phyloP scores from a whole-genome alignment of 1,140 invertebrate genomes.

The Arctopsyche grandis region DNA sequence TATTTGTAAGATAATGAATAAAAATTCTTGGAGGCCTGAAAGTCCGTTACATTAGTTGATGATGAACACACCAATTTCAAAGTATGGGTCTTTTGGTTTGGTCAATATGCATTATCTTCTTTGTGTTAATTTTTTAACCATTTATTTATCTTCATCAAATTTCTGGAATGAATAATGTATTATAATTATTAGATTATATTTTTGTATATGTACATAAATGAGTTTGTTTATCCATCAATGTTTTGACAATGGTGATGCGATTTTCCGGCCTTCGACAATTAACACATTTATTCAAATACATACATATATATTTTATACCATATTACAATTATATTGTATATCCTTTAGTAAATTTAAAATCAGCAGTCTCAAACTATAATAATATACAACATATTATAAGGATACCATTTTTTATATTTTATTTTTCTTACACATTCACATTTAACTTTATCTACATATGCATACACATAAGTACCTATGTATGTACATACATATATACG shows the following conservation, averaged over 20 bases:
- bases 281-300: not conserved
- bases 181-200: not conserved
- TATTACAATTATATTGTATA: too few species aligned
- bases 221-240: not conserved
- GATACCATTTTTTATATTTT: too few species aligned
- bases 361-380: too few species aligned
- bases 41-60: constrained; percentile 32
- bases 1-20: not conserved
- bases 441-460: not conserved
- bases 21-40: constrained; percentile 51
- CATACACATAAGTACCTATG: not conserved
- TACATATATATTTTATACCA: too few species aligned
- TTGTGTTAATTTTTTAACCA: not conserved
- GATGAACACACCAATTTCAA: not conserved
- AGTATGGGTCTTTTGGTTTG: not conserved
- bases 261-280: constrained; percentile 53
- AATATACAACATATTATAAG: too few species aligned
- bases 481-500: not conserved
- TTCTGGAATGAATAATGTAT: not conserved
- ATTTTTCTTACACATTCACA: not conserved
- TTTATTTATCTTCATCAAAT: not conserved
- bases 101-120: not conserved
- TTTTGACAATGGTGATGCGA: constrained; percentile 28
- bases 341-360: too few species aligned
- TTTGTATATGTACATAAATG: not conserved